Base-by-base conservation (phyloP, 2,113 vertebrate genomes). In the Sylvietta virens region DNA sequence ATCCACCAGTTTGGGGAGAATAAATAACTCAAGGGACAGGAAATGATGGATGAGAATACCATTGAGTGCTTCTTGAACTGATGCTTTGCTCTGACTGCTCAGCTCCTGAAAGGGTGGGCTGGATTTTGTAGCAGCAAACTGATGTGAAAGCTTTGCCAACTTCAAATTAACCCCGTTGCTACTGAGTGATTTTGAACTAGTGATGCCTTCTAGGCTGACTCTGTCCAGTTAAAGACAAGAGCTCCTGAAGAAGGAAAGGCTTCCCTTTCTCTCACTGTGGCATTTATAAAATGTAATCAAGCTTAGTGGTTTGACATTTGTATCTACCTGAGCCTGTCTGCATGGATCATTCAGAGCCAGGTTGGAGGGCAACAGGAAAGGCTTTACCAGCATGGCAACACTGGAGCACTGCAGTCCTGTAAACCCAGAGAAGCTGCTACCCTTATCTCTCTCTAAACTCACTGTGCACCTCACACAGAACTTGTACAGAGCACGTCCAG, bases 21-120 rank as follows among this genome's bases (percentile, higher is more conserved):
- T 78, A 94, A 67, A 87, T 57, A 91, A 97, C 98, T 97, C 94
- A 91, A 67, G 6, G 47, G 60, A 9, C 39, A 64, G 86, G 51
- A 85, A 62, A 89, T 97, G 97, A 98, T 95, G 94, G 97, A 98
- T 98, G 96, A 96, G 93, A 83, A 94, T 85, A 66, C 77, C 84
- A 89, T 69, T 28, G 82, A 97, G 82, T 86, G 90, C 86, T 94
- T 65, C 82, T 95, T 84, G 84, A 86, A 69, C 73, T 89, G 92
- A 84, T 50, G 85, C 83, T 81, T 69, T 92, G 78, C 66, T 94
- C 71, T 76, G 94, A 92, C 94, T 56, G 33, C 96, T 93, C 70
- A 50, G 85, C 85, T 95, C 67, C 96, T 94, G 90, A 71, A 95
- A 91, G 88, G 72, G n/a, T 61, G 47, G 64, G 56, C 61, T 81